Evolutionary conservation across 2,797 vertebrate genomes (phyloP).

Genomic region (Gambusia yucatana): DNA sequence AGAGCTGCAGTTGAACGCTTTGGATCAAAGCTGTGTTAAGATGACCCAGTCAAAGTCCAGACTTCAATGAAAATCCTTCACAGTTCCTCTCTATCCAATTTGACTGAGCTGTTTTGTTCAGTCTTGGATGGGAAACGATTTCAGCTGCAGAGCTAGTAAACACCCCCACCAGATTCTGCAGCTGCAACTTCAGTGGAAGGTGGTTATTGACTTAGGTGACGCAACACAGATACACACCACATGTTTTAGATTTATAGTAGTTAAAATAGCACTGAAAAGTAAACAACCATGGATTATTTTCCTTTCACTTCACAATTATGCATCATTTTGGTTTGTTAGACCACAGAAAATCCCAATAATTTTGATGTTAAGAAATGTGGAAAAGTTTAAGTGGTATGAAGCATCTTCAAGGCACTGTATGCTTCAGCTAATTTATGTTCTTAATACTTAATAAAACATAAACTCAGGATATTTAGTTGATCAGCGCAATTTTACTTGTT

Average conservation of each 20-base stretch:
- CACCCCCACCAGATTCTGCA: neutral
- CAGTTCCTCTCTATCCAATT: neutral
- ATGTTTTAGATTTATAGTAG: neutral
- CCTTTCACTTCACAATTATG: neutral
- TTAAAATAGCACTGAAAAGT: neutral
- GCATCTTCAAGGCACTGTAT: neutral
- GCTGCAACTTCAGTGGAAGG: neutral
- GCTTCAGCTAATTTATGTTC: neutral
- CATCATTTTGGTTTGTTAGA: neutral
- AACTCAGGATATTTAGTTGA: neutral
- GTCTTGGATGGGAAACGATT: neutral
- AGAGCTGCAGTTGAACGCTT: neutral
- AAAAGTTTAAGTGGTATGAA: neutral
- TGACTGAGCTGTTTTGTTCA: neutral
- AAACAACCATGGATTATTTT: neutral
- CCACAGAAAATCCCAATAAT: neutral
- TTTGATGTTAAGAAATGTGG: neutral
- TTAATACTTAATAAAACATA: neutral
- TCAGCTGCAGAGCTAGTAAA: neutral
- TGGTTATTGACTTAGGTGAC: neutral
- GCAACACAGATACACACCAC: neutral
- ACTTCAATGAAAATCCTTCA: neutral
- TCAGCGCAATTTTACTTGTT: constrained; percentile 3
- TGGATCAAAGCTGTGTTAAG: neutral
- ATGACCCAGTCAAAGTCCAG: neutral